These are phyloP conservation scores for Poecilia gillii DNA, from an alignment of 2,797 vertebrate genomes.

Conservation along the genomic window DNA sequence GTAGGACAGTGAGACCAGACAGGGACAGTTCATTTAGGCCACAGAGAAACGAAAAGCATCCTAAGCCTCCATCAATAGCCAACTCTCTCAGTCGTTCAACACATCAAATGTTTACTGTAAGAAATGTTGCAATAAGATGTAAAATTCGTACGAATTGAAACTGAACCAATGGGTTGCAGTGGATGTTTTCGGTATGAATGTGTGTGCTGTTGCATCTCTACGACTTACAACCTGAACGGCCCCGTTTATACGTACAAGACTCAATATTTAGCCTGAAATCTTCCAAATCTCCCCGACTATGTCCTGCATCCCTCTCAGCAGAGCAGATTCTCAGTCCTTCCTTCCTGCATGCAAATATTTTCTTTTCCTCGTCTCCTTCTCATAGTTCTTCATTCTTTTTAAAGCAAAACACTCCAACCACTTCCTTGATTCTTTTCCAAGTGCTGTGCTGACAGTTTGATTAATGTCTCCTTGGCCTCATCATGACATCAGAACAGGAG, in stretches of 20 bases:
- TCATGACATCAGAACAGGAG: slow-evolving; percentile 43
- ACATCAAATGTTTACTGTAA: background rate
- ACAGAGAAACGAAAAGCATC: background rate
- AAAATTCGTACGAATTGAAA: background rate
- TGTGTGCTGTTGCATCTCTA: background rate
- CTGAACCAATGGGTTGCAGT: background rate
- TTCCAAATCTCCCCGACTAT: background rate
- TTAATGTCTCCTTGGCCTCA: slow-evolving; percentile 33
- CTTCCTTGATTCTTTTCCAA: slow-evolving; percentile 50
- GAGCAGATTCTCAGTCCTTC: background rate
- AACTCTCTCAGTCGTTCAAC: no score
- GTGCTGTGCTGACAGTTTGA: slow-evolving; percentile 18
- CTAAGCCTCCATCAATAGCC: background rate
- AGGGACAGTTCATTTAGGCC: background rate
- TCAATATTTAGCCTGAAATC: background rate
- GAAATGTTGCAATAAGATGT: background rate
- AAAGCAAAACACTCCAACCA: slow-evolving; percentile 46
- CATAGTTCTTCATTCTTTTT: slow-evolving; percentile 59
- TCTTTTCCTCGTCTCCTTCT: background rate
- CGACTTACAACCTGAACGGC: background rate
- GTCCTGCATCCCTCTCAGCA: background rate
- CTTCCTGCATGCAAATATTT: background rate
- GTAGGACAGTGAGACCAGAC: background rate
- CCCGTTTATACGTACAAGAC: background rate
- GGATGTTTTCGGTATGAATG: background rate